These are phyloP conservation scores for Magallana gigas DNA, from an alignment of 1,140 invertebrate genomes.

Conservation along the genomic window DNA sequence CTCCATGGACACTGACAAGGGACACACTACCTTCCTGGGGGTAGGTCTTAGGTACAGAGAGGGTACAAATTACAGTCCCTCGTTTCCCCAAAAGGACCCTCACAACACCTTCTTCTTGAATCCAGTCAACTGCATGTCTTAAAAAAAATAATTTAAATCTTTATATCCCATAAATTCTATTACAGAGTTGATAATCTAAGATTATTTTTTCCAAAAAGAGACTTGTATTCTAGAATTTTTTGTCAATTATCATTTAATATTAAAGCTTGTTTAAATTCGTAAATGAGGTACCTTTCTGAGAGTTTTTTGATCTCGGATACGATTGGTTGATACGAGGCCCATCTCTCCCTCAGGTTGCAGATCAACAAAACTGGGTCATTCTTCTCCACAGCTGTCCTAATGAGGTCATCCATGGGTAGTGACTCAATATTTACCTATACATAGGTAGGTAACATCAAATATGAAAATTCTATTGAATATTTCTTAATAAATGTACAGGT, in stretches of 20 bases:
- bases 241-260: too few species aligned
- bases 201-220: too few species aligned
- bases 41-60: constrained; percentile 55
- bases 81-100: constrained; percentile 59
- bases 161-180: too few species aligned
- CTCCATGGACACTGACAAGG: constrained; percentile 31
- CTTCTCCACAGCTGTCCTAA: background rate
- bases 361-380: constrained; percentile 8
- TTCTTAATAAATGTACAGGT: too few species aligned
- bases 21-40: constrained; percentile 58
- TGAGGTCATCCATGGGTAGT: constrained; percentile 1
- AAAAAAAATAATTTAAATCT: constrained; percentile 12
- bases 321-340: background rate
- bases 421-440: constrained; percentile 2
- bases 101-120: constrained; percentile 57
- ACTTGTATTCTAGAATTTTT: too few species aligned
- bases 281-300: background rate
- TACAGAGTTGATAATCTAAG: too few species aligned
- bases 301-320: constrained; percentile 10
- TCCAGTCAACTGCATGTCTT: constrained; percentile 68
- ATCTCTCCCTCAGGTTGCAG: background rate
- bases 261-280: too few species aligned
- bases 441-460: background rate
- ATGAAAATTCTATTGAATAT: too few species aligned
- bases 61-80: constrained; percentile 60